Evolutionary conservation across 2,113 vertebrate species (phyloP).

Genomic region (Phylloscopus trochilus): DNA sequence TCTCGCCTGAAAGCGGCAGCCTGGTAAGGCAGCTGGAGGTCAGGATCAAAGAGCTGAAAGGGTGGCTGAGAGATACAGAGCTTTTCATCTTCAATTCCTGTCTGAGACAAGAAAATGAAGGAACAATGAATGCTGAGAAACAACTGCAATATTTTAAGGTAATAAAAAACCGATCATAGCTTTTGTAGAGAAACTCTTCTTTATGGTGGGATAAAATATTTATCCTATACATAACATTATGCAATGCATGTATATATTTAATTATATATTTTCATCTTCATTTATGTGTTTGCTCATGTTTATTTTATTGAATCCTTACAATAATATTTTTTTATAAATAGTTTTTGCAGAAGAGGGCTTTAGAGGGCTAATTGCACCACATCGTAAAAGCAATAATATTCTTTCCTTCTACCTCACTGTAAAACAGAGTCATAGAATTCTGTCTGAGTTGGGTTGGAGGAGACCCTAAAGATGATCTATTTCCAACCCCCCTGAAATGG

Average conservation of each 20-base stretch:
- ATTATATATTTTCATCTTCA: constrained; percentile 33
- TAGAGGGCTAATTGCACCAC: background rate
- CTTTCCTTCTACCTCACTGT: background rate
- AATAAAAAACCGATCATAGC: constrained; percentile 71
- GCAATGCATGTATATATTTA: constrained; percentile 37
- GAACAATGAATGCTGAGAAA: constrained; percentile 77
- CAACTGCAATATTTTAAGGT: constrained; percentile 97
- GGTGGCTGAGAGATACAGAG: constrained; percentile 95
- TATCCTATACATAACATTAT: constrained; percentile 53
- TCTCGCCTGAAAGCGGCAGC: constrained; percentile 89
- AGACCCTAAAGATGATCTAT: background rate
- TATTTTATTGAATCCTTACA: background rate
- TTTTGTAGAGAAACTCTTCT: constrained; percentile 62
- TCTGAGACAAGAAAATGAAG: constrained; percentile 84
- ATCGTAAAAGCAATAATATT: background rate
- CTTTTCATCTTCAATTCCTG: constrained; percentile 98
- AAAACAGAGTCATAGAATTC: background rate
- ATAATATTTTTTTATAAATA: background rate
- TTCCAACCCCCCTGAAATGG: background rate
- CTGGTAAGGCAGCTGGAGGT: constrained; percentile 93
- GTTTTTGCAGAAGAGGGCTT: background rate
- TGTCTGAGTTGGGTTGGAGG: background rate
- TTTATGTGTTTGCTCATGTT: constrained; percentile 40
- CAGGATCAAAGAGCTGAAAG: constrained; percentile 94
- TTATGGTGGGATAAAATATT: constrained; percentile 66